Evolutionary conservation across 2,113 vertebrate species (phyloP).

Genomic region (Colaptes auratus): DNA sequence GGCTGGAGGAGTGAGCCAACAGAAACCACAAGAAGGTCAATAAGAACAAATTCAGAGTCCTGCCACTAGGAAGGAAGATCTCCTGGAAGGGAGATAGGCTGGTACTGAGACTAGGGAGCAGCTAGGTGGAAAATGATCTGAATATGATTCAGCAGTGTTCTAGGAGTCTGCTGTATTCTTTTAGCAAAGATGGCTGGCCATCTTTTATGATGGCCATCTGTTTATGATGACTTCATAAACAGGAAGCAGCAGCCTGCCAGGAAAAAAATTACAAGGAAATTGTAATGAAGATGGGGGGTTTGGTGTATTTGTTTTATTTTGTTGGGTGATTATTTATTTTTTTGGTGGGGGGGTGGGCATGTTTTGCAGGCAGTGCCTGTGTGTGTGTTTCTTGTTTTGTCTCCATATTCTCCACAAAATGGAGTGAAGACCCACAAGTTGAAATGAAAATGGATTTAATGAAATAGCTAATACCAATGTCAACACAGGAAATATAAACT

Average conservation of each 20-base stretch:
- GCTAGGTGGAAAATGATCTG: not conserved
- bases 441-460: too few relatives aligned
- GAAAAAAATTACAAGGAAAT: not conserved
- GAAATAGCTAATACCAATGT: too few relatives aligned
- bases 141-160: not conserved
- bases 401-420: not conserved
- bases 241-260: not conserved
- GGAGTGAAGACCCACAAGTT: too few relatives aligned
- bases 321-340: too few relatives aligned
- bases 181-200: not conserved
- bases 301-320: too few relatives aligned
- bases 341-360: too few relatives aligned
- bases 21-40: not conserved
- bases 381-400: not conserved
- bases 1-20: not conserved
- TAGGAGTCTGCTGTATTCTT: not conserved
- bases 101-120: not conserved
- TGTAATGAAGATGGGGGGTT: not conserved
- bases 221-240: not conserved
- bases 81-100: not conserved
- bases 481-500: too few relatives aligned
- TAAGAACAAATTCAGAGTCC: not conserved
- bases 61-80: not conserved
- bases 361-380: too few relatives aligned
- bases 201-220: not conserved